A percentile compares a stretch with the other conserved stretches of the same genome.
These are phyloP conservation scores for Acomys russatus DNA, from an alignment of 2,797 vertebrate species.

Conservation along the genomic window DNA sequence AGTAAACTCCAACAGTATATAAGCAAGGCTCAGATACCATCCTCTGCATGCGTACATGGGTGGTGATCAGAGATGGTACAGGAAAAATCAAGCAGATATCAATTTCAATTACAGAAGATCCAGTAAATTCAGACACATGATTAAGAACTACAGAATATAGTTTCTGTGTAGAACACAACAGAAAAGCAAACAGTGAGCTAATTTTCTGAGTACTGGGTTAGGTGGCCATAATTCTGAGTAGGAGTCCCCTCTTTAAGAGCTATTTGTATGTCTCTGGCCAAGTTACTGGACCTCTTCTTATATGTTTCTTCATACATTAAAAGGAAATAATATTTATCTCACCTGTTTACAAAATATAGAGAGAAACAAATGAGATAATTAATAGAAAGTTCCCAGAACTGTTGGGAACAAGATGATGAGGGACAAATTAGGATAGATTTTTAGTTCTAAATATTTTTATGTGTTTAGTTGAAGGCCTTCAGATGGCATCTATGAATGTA, in stretches of 20 bases:
- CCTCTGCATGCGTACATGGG: background rate
- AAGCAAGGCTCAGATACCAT: constrained; percentile 1
- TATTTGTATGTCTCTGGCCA: background rate
- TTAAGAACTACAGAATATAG: background rate
- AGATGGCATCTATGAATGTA: background rate
- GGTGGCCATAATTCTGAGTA: constrained; percentile 11
- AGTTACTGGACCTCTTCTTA: background rate
- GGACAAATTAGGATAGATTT: constrained; percentile 48
- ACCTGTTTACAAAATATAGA: constrained; percentile 21
- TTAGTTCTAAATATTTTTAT: constrained; percentile 21
- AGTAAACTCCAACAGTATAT: constrained; percentile 21
- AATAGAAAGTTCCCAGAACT: constrained; percentile 17
- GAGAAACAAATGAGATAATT: constrained; percentile 46
- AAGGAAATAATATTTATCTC: constrained; percentile 34
- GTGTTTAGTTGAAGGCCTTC: background rate
- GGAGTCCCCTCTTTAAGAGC: background rate
- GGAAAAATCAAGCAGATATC: constrained; percentile 21
- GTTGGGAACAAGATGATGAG: background rate
- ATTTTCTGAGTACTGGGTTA: constrained; percentile 11
- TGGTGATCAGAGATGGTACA: constrained; percentile 31
- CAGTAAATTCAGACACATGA: constrained; percentile 34
- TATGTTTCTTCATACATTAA: constrained; percentile 40
- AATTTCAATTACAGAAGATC: constrained; percentile 19
- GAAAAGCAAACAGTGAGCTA: constrained; percentile 17
- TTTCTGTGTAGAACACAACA: constrained; percentile 38